Evolutionary conservation across 2,797 vertebrate genomes (phyloP).

Genomic region (Anguilla pacifica): DNA sequence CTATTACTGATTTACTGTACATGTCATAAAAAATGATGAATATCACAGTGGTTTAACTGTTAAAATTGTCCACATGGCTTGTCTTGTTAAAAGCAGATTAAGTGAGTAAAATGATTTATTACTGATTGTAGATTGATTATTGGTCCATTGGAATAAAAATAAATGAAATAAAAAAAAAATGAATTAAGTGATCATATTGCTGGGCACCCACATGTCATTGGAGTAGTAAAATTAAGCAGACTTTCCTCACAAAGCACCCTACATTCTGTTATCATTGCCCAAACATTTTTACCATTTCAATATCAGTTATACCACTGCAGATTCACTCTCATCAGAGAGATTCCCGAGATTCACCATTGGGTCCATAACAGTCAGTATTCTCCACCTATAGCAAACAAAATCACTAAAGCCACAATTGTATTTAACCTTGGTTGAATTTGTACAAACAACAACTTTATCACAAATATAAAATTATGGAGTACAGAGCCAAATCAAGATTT

Average conservation of each 20-base stretch:
- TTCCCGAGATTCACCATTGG: not conserved
- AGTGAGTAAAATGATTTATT: not conserved
- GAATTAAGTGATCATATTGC: not conserved
- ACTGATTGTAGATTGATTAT: not conserved
- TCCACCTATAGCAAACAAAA: no score
- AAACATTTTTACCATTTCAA: not conserved
- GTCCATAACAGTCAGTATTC: not conserved
- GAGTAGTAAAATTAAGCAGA: not conserved
- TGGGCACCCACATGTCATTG: no score
- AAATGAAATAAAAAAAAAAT: not conserved
- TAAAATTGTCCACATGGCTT: not conserved
- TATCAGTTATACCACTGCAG: not conserved
- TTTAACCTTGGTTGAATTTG: no score
- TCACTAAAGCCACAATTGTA: not conserved
- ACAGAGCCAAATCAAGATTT: no score
- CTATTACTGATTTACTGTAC: not conserved
- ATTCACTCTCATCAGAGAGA: not conserved
- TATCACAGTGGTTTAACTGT: not conserved
- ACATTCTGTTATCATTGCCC: not conserved
- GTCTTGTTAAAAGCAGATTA: not conserved
- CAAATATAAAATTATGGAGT: no score
- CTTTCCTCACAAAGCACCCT: not conserved
- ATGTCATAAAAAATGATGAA: not conserved
- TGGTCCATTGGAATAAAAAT: not conserved
- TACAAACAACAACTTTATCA: no score